Evolutionary conservation across 2,888 invertebrate species (phyloP).

Genomic region (Alviniconcha strummeri): DNA sequence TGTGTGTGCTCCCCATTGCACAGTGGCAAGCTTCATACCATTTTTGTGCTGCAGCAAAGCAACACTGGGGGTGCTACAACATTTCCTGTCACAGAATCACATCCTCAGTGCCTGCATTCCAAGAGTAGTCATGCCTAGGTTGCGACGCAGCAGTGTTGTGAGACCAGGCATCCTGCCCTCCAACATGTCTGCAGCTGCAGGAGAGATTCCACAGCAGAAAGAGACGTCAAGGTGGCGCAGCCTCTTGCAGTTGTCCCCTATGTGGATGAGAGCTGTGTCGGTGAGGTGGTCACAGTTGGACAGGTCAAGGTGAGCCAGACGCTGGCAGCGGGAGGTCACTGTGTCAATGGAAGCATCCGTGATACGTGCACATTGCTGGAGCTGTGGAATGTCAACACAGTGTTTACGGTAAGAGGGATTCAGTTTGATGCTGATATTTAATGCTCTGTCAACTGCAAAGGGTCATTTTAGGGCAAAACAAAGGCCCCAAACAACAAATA

Average conservation of each 20-base stretch:
- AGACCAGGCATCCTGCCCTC: constrained; percentile 54
- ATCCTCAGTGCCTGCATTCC: not conserved
- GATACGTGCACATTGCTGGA: constrained; percentile 82
- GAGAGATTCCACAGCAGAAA: constrained; percentile 67
- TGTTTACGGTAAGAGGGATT: no score
- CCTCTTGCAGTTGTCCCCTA: constrained; percentile 76
- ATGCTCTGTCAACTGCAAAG: no score
- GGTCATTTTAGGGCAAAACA: no score
- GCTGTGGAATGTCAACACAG: constrained; percentile 65
- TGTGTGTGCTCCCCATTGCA: no score
- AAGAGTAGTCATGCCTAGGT: constrained; percentile 45
- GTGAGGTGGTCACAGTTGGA: constrained; percentile 81
- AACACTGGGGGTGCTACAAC: no score
- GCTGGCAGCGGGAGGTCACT: constrained; percentile 72
- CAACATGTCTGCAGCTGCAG: constrained; percentile 59
- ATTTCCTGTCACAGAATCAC: not conserved
- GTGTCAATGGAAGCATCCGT: constrained; percentile 80
- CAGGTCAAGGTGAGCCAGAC: constrained; percentile 79
- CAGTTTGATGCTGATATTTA: no score
- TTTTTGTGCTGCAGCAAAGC: no score
- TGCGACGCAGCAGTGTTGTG: constrained; percentile 57
- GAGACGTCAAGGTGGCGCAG: constrained; percentile 79
- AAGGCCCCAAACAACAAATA: no score
- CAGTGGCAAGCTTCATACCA: no score
- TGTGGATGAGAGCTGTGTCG: constrained; percentile 77